Evolutionary conservation across 2,113 vertebrate genomes (phyloP), one percentile per base, ranked within the genome.

Genomic region (Colinus virginianus): DNA sequence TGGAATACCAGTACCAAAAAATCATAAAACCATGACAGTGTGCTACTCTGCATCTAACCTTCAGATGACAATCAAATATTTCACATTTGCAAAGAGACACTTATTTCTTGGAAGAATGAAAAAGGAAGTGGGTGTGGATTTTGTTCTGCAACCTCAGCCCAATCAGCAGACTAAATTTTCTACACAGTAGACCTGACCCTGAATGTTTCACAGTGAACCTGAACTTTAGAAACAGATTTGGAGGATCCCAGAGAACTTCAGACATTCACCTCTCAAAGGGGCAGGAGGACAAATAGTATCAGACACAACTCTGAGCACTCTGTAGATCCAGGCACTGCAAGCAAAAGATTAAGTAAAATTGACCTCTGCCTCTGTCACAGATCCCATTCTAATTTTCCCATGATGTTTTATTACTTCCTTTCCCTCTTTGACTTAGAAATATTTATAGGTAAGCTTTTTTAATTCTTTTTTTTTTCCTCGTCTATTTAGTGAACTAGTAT

Each of bases 121-220:
- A 40, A 88, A 63, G 18, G 7, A 78, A 71, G 5, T 2, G 9
- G 5, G 2, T 46, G 43, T 3, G 3, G 4, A 13, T 58, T 63
- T 43, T 32, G 8, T 51, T 61, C 28, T 53, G 23, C 34, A 58
- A 32, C 22, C 36, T 74, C 22, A 92, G 21, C 5, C 6, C 2
- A 34, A 28, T 48, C 28, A 72, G 30, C n/a, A 38, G 22, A 49
- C 4, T 20, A 23, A 90, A 34, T 2, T 69, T 77, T 23, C 16
- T 22, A 0, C 8, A 7, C 2, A 13, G 16, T 2, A 45, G 62
- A 25, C 1, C 1, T 0, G 0, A 26, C 17, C 36, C 23, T n/a
- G 17, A 21, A 7, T 3, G 7, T 4, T 42, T 2, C 3, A 11
- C 0, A 1, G 7, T 21, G 25, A 67, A 36, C 4, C 40, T 17